Conservation (phyloP, 2,797 vertebrate species). For the Semaprochilodus insignis region DNA sequence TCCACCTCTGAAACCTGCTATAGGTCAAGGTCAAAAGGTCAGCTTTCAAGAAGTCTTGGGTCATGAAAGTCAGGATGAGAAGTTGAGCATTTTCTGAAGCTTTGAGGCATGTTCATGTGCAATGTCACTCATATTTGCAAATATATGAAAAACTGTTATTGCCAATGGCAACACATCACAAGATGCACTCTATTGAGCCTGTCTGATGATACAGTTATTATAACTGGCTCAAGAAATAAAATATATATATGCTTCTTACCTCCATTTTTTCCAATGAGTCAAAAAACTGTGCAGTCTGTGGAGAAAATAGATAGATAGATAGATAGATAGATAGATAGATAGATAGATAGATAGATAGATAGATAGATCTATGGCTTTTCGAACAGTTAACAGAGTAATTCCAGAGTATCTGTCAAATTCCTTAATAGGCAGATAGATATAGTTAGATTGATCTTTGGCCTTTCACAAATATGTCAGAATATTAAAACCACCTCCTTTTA, state of each 20-base stretch:
- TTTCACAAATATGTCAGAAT: too few relatives aligned
- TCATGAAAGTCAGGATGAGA: constrained; percentile 2
- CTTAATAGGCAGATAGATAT: too few relatives aligned
- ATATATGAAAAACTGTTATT: not conserved
- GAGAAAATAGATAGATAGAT: not conserved
- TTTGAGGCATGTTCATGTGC: not conserved
- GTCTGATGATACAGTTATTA: not conserved
- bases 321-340: not conserved
- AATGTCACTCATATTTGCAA: not conserved
- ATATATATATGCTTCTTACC: constrained; percentile 75
- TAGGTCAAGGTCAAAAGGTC: constrained; percentile 50
- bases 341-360: too few relatives aligned
- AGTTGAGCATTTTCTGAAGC: not conserved
- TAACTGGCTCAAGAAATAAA: not conserved
- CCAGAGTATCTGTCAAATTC: too few relatives aligned
- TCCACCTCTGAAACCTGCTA: constrained; percentile 90
- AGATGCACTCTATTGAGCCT: not conserved
- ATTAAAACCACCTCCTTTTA: too few relatives aligned
- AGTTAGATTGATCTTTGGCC: too few relatives aligned
- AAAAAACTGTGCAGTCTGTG: constrained; percentile 92
- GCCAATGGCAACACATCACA: not conserved
- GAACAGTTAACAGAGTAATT: too few relatives aligned
- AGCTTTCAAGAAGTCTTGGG: constrained; percentile 15
- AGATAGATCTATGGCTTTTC: too few relatives aligned
- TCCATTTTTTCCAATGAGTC: constrained; percentile 94